Percentiles rank a stretch among this genome's conserved stretches.
These are phyloP conservation scores for Aproaerema taeniolella DNA, from an alignment of 2,888 invertebrate species.

Conservation along the genomic window DNA sequence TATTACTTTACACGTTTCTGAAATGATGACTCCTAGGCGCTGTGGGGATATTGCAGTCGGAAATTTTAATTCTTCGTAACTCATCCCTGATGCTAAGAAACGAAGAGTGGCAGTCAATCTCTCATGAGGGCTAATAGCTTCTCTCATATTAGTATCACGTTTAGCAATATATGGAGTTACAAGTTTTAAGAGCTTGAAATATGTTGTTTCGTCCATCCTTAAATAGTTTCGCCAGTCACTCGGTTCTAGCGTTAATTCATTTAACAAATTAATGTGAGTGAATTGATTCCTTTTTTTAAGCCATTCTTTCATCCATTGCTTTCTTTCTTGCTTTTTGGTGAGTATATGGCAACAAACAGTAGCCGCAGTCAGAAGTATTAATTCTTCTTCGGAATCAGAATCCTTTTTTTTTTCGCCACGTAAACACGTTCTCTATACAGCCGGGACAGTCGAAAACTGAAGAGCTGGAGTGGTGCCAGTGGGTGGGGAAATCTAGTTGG, in stretches of 20 bases:
- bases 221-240: conserved; percentile 9
- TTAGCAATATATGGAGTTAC: conserved; percentile 2
- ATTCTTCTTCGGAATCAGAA: conserved; percentile 4
- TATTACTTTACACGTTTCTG: conserved; percentile 6
- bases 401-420: too few species aligned
- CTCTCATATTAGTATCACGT: conserved; percentile 10
- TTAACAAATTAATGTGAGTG: conserved; percentile 8
- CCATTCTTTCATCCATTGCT: conserved; percentile 9
- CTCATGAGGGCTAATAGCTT: conserved; percentile 10
- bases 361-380: conserved; percentile 5
- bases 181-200: conserved; percentile 7
- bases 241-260: conserved; percentile 4
- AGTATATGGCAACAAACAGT: conserved; percentile 6
- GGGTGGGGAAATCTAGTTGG: conserved; percentile 4
- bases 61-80: conserved; percentile 4
- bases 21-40: conserved; percentile 3
- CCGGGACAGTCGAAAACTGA: conserved; percentile 1
- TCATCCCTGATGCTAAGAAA: conserved; percentile 11
- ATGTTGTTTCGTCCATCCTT: conserved; percentile 9
- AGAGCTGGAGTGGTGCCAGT: conserved; percentile 4
- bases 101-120: conserved; percentile 11
- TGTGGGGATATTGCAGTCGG: neutral
- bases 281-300: conserved; percentile 1
- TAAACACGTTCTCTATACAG: too few species aligned
- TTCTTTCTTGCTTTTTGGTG: conserved; percentile 3